Evolutionary conservation across 2,797 vertebrate species (phyloP), one percentile per base, ranked within the genome.

Genomic region (Muraenolepis orangiensis): DNA sequence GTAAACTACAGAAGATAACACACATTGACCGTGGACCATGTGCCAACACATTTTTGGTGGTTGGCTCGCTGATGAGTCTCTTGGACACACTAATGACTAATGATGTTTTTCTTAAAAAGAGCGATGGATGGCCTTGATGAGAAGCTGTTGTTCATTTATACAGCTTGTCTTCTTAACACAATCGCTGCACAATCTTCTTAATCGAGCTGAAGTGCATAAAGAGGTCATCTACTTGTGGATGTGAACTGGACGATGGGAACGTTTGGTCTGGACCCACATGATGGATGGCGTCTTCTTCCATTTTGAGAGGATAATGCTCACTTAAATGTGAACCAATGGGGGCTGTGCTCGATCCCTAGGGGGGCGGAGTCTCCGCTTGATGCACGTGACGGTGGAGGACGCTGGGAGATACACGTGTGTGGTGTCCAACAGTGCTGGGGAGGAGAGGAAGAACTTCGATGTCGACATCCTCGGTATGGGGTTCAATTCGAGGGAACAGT

Each of bases 371-470:
- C 90, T 99, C 31, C 95, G 95, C 34, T 81, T 98, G 70, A 93
- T 94, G 82, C 95, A 96, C 4, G 82, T 89, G 1, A 81, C 90
- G 13, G 77, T 82, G 0, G 93, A 93, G 20, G 95, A 99, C 28
- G 91, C 93, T 71, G 97, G 96, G 78, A 95, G 78, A 38, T 99
- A 98, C 67, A 95, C 94, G 0, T 99, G 98, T 29, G 80, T 98
- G 0, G 96, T 95, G 51, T 95, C 93, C 18, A 99, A 96, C 14
- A 85, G 92, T 31, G 98, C 95, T 13, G 98, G 97, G 72, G 94
- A 98, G 86, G 94, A 92, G 69, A 94, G 92, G 78, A 98, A 96
- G 86, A 86, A 87, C 80, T 98, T 98, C 87, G 85, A 94, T 51
- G 93, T 99, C 20, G 92, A 95, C 42, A 84, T 99, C 66, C 88